Conservation (phyloP, 2,797 vertebrate species). For the Eurystomus glaucurus region DNA sequence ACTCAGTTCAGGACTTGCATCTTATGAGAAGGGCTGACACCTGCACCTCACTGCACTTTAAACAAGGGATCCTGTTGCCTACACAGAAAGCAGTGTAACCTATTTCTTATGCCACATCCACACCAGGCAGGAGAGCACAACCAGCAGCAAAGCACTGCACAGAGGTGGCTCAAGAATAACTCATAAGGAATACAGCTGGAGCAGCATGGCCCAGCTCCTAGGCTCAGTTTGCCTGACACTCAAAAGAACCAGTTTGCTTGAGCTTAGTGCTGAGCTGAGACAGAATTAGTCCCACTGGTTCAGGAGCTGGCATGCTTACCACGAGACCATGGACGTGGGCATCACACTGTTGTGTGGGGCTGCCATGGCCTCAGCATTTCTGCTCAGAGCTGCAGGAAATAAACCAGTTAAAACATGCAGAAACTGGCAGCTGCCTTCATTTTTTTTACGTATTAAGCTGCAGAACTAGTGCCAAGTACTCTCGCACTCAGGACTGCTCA, state of each 20-base stretch:
- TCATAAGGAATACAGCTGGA: not conserved
- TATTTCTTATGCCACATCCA: not conserved
- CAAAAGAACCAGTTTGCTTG: not conserved
- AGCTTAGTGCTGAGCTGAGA: not conserved
- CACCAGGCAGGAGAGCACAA: fast-evolving
- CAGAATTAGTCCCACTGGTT: not conserved
- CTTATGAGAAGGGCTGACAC: not conserved
- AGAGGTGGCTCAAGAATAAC: not conserved
- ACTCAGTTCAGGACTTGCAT: not conserved
- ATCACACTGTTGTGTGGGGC: fast-evolving
- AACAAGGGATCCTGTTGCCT: not conserved
- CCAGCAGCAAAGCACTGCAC: fast-evolving
- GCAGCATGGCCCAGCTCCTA: not conserved
- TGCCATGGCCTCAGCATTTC: not conserved
- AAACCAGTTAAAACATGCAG: not conserved
- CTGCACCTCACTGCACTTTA: not conserved
- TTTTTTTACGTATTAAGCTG: not conserved
- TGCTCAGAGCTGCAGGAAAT: not conserved
- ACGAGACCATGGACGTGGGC: fast-evolving
- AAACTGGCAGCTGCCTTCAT: not conserved
- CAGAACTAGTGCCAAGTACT: not conserved
- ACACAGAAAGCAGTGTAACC: fast-evolving
- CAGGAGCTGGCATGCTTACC: not conserved
- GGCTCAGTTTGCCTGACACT: not conserved
- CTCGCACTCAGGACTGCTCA: not conserved